Conservation (phyloP, 1,140 invertebrate species). For the Danaus plexippus region DNA sequence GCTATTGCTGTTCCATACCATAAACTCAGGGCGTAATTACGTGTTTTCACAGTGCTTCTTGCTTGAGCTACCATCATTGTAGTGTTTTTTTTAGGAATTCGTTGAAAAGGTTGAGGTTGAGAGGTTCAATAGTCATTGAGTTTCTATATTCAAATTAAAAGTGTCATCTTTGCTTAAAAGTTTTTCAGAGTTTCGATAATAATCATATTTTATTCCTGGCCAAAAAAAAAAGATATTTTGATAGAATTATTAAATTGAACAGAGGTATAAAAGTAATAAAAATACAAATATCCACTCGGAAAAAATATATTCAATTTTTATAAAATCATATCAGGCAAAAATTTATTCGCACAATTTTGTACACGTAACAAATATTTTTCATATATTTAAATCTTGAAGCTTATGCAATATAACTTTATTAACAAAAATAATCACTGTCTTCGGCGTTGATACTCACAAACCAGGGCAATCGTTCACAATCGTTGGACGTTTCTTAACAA, state of each 20-base stretch:
- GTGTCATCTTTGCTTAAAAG: too few relatives aligned
- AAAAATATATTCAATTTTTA: slow-evolving; percentile 71
- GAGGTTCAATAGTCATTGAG: too few relatives aligned
- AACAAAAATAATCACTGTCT: slow-evolving; percentile 2
- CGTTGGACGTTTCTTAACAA: slow-evolving; percentile 9
- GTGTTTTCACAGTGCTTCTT: too few relatives aligned
- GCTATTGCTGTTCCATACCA: too few relatives aligned
- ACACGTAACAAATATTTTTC: slow-evolving; percentile 38
- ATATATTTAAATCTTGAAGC: slow-evolving; percentile 18
- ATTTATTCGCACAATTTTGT: slow-evolving; percentile 63
- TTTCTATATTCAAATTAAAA: too few relatives aligned
- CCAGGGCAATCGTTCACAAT: slow-evolving; percentile 11
- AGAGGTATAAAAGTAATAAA: slow-evolving; percentile 29
- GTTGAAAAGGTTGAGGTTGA: too few relatives aligned
- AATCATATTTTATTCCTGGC: too few relatives aligned
- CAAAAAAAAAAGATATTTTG: background rate
- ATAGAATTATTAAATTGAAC: slow-evolving; percentile 1
- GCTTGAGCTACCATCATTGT: too few relatives aligned
- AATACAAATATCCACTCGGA: slow-evolving; percentile 61
- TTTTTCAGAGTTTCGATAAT: too few relatives aligned
- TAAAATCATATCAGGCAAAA: slow-evolving; percentile 68
- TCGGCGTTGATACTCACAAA: slow-evolving; percentile 10
- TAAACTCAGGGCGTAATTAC: too few relatives aligned
- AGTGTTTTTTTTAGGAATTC: too few relatives aligned
- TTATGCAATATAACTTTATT: slow-evolving; percentile 24